Evolutionary conservation across 2,888 invertebrate genomes (phyloP).

Genomic region (Clivina fossor): DNA sequence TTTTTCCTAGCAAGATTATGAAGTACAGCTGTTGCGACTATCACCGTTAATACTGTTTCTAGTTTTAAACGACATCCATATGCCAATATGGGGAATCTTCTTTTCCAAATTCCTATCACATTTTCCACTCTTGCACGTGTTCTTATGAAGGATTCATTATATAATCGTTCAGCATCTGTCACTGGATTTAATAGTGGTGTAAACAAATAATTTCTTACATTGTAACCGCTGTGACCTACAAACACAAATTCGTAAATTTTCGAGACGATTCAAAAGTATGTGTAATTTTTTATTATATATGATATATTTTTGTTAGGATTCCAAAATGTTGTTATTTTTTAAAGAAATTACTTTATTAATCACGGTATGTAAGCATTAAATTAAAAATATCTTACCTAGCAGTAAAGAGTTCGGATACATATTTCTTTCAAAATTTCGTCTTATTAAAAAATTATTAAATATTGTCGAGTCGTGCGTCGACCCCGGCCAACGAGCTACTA

Average conservation of each 20-base stretch:
- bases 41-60: conserved; percentile 38
- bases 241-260: too few species aligned
- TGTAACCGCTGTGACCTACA: too few species aligned
- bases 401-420: conserved; percentile 29
- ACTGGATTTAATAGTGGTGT: conserved; percentile 23
- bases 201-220: conserved; percentile 35
- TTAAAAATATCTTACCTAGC: conserved; percentile 7
- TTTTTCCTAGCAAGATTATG: conserved; percentile 41
- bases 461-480: conserved; percentile 42
- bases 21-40: conserved; percentile 43
- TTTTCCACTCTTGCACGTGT: conserved; percentile 43
- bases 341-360: too few species aligned
- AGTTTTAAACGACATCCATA: conserved; percentile 34
- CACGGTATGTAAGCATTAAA: too few species aligned
- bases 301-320: too few species aligned
- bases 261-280: too few species aligned
- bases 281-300: too few species aligned
- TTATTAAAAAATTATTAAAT: conserved; percentile 39
- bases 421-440: conserved; percentile 28
- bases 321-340: too few species aligned
- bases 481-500: conserved; percentile 45
- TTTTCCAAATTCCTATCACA: conserved; percentile 42
- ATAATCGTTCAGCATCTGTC: conserved; percentile 20
- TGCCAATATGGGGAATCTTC: conserved; percentile 40
- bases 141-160: conserved; percentile 39